Base-by-base conservation (phyloP, 2,113 vertebrate species). In the Grammomys surdaster region DNA sequence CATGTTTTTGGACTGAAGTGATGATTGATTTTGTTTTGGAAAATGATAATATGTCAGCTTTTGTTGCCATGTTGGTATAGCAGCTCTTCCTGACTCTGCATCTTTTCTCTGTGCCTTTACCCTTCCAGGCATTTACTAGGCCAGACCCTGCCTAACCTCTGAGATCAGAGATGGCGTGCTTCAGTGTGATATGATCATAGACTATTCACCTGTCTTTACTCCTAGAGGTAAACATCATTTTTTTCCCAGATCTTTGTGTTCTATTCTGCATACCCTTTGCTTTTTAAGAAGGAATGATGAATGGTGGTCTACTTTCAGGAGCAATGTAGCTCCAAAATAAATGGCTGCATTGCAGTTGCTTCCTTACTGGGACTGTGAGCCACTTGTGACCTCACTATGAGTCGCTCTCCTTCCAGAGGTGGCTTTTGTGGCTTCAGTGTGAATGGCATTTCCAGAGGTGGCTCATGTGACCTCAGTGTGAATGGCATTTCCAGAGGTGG, bases 241-340 rank as follows among this genome's bases (percentile, higher is more conserved):
- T 94, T 70, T 87, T 91, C 58, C 60, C 60, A 51, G 93, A 13
- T 80, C 75, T 63, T 80, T 80, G 36, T 80, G 7, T 91, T 92
- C 91, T 89, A 48, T 67, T 94, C 46, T 69, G 84, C 40, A 67
- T 12, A 31, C 56, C 31, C n/a, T 87, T 90, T 97, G 78, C 43
- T 78, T 95, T 94, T 94, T 84, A 48, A 84, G 81, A 85, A 81
- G 43, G 75, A 82, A 65, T 94, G 20, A 51, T 72, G 94, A 82
- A 40, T 0, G 3, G 8, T 26, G n/a, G 43, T 95, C 26, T 60
- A 88, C 88, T 93, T 95, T 89, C 40, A 88, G 76, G 65, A 60
- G 91, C 77, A 96, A 85, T 85, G 12, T 1, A 17, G 60, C 56
- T 78, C 46, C 11, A 56, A 93, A 65, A 75, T 33, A 65, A 73